Conservation (phyloP, 1,140 invertebrate genomes). For the Panagrolaimus sp. region DNA sequence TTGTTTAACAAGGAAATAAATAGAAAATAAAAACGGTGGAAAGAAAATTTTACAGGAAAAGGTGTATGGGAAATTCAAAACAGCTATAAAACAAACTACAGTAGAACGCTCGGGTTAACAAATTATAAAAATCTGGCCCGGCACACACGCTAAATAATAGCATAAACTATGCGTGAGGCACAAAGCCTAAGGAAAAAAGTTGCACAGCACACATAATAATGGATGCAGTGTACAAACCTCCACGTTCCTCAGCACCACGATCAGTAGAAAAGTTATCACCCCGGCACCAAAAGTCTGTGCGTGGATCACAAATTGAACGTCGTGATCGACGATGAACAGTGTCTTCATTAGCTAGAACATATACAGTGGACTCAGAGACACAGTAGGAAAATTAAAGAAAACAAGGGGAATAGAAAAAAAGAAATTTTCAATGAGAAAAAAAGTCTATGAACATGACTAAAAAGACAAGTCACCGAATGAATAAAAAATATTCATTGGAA, state of each 20-base stretch:
- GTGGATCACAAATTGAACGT: constrained; percentile 52
- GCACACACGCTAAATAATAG: constrained; percentile 10
- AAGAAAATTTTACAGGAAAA: background rate
- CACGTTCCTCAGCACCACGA: constrained; percentile 17
- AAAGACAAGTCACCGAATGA: background rate
- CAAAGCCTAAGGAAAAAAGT: constrained; percentile 18
- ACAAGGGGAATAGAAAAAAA: background rate
- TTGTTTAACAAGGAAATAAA: background rate
- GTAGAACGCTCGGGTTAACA: background rate
- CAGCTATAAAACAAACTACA: no score
- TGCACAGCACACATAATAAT: constrained; percentile 22
- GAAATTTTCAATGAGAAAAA: background rate
- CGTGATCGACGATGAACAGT: constrained; percentile 16
- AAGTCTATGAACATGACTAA: constrained; percentile 1
- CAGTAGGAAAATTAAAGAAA: constrained; percentile 4
- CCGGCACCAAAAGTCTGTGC: constrained; percentile 57
- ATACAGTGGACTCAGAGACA: constrained; percentile 10
- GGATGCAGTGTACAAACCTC: constrained; percentile 38
- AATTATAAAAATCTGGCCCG: constrained; percentile 14
- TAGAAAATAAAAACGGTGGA: background rate
- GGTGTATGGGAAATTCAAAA: background rate
- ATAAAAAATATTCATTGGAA: constrained; percentile 1
- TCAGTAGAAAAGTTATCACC: constrained; percentile 28
- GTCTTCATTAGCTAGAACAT: background rate
- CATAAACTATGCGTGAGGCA: constrained; percentile 3